Percentiles rank a stretch among this genome's conserved stretches.
Evolutionary conservation across 2,113 vertebrate species (phyloP).

Genomic region (Peromyscus maniculatus): DNA sequence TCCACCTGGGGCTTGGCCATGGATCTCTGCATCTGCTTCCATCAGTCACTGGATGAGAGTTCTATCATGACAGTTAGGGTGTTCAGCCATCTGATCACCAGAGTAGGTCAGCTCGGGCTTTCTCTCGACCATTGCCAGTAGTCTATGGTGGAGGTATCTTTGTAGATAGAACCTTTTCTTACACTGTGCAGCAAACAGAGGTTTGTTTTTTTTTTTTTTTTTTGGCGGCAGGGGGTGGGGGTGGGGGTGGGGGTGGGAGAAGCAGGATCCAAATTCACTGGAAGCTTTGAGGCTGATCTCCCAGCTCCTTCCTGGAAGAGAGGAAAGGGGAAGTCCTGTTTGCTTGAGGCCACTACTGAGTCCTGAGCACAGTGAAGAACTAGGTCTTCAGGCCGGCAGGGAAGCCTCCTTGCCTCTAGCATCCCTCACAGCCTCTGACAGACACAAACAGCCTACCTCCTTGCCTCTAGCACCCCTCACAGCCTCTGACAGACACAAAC

Average conservation of each 20-base stretch:
- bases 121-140: too few species aligned
- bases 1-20: too few species aligned
- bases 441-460: background rate
- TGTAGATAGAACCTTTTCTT: background rate
- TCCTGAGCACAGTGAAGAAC: background rate
- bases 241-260: too few species aligned
- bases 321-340: background rate
- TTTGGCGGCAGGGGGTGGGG: too few species aligned
- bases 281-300: background rate
- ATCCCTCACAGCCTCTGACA: background rate
- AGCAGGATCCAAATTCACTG: background rate
- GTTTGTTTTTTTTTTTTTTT: background rate
- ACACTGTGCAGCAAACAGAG: background rate
- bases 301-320: slow-evolving; percentile 26
- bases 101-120: too few species aligned
- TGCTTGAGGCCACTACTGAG: background rate
- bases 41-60: too few species aligned
- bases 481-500: background rate
- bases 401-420: background rate
- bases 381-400: background rate
- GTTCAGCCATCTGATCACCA: too few species aligned
- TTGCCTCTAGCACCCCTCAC: background rate
- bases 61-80: too few species aligned
- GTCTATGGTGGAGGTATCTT: too few species aligned
- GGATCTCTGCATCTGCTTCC: too few species aligned